phyloP scores from a whole-genome alignment of 2,797 vertebrate species.

The Rhincodon typus region DNA sequence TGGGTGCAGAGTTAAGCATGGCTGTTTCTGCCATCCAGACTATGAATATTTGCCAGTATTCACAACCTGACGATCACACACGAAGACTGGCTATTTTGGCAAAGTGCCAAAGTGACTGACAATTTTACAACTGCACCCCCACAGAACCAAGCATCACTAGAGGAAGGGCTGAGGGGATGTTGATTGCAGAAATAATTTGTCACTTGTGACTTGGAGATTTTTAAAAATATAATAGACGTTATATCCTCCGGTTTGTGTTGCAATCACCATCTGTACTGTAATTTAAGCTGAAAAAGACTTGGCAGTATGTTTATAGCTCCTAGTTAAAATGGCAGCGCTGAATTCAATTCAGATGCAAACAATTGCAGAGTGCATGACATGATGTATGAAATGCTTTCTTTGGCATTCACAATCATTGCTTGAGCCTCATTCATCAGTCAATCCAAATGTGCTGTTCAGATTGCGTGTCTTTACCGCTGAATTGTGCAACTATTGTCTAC shows the following conservation, averaged over 20 bases:
- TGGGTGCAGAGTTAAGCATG: not conserved
- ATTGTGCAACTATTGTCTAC: conserved; percentile 1
- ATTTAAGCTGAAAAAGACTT: not conserved
- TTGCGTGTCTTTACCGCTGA: not conserved
- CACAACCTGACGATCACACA: not conserved
- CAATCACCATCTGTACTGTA: no score
- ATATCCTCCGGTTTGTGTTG: not conserved
- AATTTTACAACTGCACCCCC: not conserved
- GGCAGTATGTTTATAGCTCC: conserved; percentile 7
- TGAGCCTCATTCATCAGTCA: not conserved
- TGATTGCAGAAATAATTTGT: not conserved
- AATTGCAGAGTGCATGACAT: not conserved
- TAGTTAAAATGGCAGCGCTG: not conserved
- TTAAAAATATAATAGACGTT: not conserved
- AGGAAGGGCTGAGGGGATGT: not conserved
- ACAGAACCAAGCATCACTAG: not conserved
- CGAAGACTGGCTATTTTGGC: not conserved
- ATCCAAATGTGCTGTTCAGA: conserved; percentile 16
- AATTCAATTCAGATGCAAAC: conserved; percentile 17
- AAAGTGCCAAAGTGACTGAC: not conserved
- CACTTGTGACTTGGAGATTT: not conserved
- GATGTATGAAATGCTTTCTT: conserved; percentile 20
- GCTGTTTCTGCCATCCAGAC: not conserved
- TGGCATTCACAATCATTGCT: not conserved
- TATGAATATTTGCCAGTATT: not conserved